phyloP scores from a whole-genome alignment of 1,140 invertebrate genomes.

The Drosophila nannoptera region DNA sequence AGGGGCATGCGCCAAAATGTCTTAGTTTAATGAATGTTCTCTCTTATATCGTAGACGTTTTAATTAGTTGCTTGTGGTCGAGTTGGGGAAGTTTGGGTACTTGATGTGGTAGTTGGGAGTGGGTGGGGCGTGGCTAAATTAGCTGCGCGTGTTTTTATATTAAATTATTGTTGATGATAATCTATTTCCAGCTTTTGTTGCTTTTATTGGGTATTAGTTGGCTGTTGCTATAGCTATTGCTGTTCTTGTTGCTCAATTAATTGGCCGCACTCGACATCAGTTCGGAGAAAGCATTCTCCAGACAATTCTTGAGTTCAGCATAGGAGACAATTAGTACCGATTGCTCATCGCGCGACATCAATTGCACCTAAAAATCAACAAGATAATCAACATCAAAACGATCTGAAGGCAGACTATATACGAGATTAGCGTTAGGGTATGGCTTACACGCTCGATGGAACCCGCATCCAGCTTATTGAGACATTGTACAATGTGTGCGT shows the following conservation, averaged over 20 bases:
- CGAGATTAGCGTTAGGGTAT: background rate
- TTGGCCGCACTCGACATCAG: slow-evolving; percentile 83
- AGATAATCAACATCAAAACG: no score
- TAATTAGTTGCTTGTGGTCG: slow-evolving; percentile 71
- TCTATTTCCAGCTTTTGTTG: slow-evolving; percentile 3
- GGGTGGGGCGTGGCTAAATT: slow-evolving; percentile 22
- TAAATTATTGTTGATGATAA: slow-evolving; percentile 8
- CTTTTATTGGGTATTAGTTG: no score
- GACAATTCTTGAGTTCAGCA: slow-evolving; percentile 95
- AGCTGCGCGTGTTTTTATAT: slow-evolving; percentile 60
- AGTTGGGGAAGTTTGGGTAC: slow-evolving; percentile 20
- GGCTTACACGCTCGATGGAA: slow-evolving; percentile 88
- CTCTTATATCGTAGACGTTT: slow-evolving; percentile 56
- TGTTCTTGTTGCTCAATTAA: slow-evolving; percentile 57
- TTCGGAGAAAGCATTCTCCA: slow-evolving; percentile 95
- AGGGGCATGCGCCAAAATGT: slow-evolving; percentile 59
- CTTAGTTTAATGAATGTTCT: slow-evolving; percentile 72
- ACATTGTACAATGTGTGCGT: slow-evolving; percentile 95
- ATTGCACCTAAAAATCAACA: slow-evolving; percentile 86
- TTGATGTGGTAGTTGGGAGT: slow-evolving; percentile 26
- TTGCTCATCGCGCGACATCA: slow-evolving; percentile 97
- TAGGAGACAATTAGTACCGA: slow-evolving; percentile 97
- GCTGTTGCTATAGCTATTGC: background rate
- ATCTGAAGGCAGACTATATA: background rate
- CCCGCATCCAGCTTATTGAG: slow-evolving; percentile 97